Conservation (phyloP, 1,140 invertebrate genomes). For the Caenorhabditis brenneri region DNA sequence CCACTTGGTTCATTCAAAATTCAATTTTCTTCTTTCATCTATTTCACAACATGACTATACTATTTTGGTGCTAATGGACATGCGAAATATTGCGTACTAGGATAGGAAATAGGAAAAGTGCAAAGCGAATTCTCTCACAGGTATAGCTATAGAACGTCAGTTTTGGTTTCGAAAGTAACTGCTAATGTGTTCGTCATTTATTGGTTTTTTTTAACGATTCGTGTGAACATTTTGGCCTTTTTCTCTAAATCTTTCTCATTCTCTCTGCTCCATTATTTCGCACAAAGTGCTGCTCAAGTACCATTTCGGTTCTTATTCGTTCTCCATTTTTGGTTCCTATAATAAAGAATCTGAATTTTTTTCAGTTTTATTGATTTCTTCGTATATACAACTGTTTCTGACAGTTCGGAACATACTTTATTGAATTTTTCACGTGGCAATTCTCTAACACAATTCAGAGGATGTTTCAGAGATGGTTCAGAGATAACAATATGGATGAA, state of each 20-base stretch:
- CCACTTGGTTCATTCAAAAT: neutral
- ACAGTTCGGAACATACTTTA: too few species aligned
- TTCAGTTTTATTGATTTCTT: neutral
- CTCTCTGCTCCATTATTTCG: slow-evolving; percentile 13
- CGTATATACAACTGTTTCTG: too few species aligned
- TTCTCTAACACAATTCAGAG: too few species aligned
- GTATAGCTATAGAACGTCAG: neutral
- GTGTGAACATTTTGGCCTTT: neutral
- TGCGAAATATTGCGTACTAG: neutral
- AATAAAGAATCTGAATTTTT: neutral
- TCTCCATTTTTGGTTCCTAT: neutral
- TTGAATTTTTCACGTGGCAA: too few species aligned
- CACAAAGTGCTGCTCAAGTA: slow-evolving; percentile 35
- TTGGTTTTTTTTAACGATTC: neutral
- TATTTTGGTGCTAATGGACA: neutral
- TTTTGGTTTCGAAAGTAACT: neutral
- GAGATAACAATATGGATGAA: neutral
- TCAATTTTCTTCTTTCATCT: neutral
- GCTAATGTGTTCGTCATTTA: neutral
- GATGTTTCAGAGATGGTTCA: neutral
- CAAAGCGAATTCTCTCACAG: neutral
- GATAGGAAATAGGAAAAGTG: neutral
- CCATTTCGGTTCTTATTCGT: neutral
- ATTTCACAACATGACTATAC: neutral
- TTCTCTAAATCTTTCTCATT: slow-evolving; percentile 18